phyloP scores from a whole-genome alignment of 2,888 invertebrate genomes.

The Lasioglossum zephyrum region DNA sequence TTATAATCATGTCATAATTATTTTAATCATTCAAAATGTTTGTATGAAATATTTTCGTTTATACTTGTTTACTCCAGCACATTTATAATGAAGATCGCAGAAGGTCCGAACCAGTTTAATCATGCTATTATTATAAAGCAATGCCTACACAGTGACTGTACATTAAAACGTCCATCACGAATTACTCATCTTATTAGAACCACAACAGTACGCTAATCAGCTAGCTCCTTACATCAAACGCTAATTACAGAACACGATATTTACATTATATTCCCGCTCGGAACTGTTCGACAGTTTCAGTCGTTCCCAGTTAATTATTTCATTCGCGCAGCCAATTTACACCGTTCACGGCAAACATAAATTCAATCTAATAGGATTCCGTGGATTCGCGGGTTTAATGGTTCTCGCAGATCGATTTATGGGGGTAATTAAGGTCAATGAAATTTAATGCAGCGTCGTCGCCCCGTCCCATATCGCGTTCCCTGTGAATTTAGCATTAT shows the following conservation, averaged over 20 bases:
- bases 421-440: background rate
- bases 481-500: background rate
- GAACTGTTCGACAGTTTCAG: background rate
- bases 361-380: background rate
- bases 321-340: background rate
- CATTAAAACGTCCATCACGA: background rate
- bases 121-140: too few relatives aligned
- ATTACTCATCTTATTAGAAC: background rate
- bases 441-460: background rate
- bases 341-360: background rate
- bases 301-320: background rate
- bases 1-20: too few relatives aligned
- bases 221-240: background rate
- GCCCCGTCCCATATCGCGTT: background rate
- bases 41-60: too few relatives aligned
- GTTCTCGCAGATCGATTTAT: background rate
- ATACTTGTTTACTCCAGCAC: too few relatives aligned
- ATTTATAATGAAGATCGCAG: too few relatives aligned
- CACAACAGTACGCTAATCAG: background rate
- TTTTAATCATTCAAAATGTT: too few relatives aligned
- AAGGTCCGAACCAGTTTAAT: too few relatives aligned
- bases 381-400: background rate
- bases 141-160: too few relatives aligned
- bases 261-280: background rate
- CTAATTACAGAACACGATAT: background rate